Conservation (phyloP, 2,113 vertebrate species). For the Lanius ludovicianus region DNA sequence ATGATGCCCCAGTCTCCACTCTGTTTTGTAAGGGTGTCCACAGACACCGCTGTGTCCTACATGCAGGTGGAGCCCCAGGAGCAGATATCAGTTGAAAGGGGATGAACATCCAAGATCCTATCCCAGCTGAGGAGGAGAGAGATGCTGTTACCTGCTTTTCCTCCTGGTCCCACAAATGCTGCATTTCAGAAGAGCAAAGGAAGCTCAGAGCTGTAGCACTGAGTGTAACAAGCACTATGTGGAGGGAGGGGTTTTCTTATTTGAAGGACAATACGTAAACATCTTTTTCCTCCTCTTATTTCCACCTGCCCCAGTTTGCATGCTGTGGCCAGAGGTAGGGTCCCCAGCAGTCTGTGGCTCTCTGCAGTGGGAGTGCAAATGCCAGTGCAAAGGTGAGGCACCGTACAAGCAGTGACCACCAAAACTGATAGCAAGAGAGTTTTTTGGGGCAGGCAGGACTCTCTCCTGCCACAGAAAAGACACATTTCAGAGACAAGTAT, state of each 20-base stretch:
- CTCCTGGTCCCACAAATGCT: background rate
- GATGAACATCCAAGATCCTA: background rate
- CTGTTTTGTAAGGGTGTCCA: background rate
- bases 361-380: background rate
- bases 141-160: background rate
- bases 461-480: background rate
- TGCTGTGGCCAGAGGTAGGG: background rate
- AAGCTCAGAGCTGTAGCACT: background rate
- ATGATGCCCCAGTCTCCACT: background rate
- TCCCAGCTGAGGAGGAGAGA: background rate
- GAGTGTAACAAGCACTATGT: background rate
- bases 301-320: background rate
- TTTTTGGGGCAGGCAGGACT: background rate
- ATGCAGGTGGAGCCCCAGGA: background rate
- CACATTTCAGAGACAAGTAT: background rate
- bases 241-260: background rate
- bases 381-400: background rate
- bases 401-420: accelerated
- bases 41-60: accelerated
- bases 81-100: background rate
- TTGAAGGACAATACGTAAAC: background rate
- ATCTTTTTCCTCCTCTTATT: background rate
- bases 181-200: background rate
- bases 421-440: background rate
- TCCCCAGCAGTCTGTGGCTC: background rate